Evolutionary conservation across 2,888 invertebrate species (phyloP).

Genomic region (Alsophila aescularia): DNA sequence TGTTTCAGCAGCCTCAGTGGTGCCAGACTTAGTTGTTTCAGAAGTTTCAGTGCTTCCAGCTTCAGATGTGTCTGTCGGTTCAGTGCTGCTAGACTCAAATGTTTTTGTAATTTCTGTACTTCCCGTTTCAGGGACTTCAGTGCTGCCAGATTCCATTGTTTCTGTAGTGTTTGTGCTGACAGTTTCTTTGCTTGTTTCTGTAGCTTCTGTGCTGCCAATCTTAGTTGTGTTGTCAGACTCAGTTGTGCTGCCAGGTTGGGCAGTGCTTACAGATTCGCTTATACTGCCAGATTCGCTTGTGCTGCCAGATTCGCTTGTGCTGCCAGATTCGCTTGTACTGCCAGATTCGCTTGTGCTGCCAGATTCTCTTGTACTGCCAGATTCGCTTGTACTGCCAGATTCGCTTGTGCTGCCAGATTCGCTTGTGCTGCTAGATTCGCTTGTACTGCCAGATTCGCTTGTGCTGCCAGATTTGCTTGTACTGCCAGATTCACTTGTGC

Average conservation of each 20-base stretch:
- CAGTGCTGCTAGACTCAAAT: constrained; percentile 23
- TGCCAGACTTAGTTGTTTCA: constrained; percentile 24
- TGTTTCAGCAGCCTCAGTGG: constrained; percentile 30
- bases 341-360: background rate
- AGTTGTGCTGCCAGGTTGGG: constrained; percentile 1
- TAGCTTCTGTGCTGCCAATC: background rate
- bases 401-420: constrained; percentile 21
- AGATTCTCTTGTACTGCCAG: background rate
- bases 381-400: constrained; percentile 1
- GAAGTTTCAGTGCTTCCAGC: constrained; percentile 28
- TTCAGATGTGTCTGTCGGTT: constrained; percentile 21
- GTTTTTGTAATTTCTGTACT: constrained; percentile 21
- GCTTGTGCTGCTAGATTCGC: background rate
- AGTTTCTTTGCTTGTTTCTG: constrained; percentile 27
- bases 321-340: constrained; percentile 6
- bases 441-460: background rate
- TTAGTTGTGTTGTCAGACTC: background rate
- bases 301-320: constrained; percentile 15
- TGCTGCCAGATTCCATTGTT: constrained; percentile 5
- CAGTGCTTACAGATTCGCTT: constrained; percentile 5
- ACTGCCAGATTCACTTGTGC: constrained; percentile 8
- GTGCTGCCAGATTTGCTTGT: constrained; percentile 21
- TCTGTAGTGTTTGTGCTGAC: constrained; percentile 15
- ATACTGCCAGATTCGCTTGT: constrained; percentile 10
- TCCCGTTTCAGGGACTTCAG: background rate